A percentile compares a stretch with the other conserved stretches of the same genome.
phyloP scores from a whole-genome alignment of 1,140 invertebrate genomes.

The Caenorhabditis latens region DNA sequence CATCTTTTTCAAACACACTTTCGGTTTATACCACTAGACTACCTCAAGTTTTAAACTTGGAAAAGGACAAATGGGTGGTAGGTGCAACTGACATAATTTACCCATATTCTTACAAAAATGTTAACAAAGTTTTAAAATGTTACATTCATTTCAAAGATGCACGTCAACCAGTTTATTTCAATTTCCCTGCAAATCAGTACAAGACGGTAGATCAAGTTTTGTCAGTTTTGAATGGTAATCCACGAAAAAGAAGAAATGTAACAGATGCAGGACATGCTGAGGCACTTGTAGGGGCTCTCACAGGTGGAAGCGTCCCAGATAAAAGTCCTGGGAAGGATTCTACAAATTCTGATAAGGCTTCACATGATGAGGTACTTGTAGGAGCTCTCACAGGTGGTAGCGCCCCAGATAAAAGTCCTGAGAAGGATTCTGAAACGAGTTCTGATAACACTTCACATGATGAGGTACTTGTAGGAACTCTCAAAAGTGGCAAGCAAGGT shows the following conservation, averaged over 20 bases:
- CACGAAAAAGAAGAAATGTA: neutral
- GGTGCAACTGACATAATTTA: neutral
- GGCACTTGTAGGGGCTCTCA: too few relatives aligned
- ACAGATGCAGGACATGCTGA: neutral
- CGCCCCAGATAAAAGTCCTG: too few relatives aligned
- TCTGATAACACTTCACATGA: too few relatives aligned
- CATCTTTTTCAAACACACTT: neutral
- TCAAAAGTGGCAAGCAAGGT: too few relatives aligned
- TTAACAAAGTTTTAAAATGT: slow-evolving; percentile 3
- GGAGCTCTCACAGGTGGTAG: too few relatives aligned
- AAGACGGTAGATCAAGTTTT: neutral
- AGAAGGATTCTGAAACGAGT: too few relatives aligned
- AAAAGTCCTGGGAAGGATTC: too few relatives aligned
- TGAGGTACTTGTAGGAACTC: too few relatives aligned
- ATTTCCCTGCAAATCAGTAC: neutral
- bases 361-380: too few relatives aligned
- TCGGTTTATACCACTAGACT: neutral
- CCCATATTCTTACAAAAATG: slow-evolving; percentile 15
- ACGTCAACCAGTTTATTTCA: neutral
- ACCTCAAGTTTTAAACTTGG: neutral
- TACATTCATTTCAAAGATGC: neutral
- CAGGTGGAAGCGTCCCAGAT: too few relatives aligned
- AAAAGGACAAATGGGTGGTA: slow-evolving; percentile 6
- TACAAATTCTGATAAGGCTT: too few relatives aligned
- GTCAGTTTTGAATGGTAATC: neutral